Conservation (phyloP, 2,888 invertebrate species). For the Lithosia quadra region DNA sequence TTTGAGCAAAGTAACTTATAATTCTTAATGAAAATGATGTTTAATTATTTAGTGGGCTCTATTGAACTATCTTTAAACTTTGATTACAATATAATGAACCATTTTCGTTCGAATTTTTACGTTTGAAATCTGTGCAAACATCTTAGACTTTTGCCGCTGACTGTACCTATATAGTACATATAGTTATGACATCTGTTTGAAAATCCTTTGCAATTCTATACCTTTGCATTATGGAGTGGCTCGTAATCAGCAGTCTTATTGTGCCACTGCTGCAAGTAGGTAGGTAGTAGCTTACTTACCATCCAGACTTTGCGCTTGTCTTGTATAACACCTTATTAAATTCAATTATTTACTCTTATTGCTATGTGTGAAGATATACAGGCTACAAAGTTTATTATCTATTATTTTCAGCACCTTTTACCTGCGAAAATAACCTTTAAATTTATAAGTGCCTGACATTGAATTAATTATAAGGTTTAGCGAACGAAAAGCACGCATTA, state of each 20-base stretch:
- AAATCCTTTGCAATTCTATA: too few relatives aligned
- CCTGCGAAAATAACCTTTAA: not conserved
- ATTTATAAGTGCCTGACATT: conserved; percentile 9
- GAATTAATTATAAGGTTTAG: conserved; percentile 8
- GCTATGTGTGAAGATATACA: not conserved
- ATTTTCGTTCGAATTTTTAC: too few relatives aligned
- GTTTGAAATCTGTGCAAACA: too few relatives aligned
- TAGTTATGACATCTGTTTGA: not conserved
- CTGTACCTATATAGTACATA: too few relatives aligned
- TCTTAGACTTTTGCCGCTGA: too few relatives aligned
- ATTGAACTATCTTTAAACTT: too few relatives aligned
- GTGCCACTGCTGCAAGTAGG: not conserved
- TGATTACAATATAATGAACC: too few relatives aligned
- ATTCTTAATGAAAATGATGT: too few relatives aligned
- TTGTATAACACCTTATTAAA: not conserved
- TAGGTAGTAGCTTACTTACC: not conserved
- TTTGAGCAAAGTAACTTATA: too few relatives aligned
- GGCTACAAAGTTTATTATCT: not conserved
- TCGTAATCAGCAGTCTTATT: not conserved
- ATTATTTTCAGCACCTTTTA: conserved; percentile 9
- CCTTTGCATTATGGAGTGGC: too few relatives aligned
- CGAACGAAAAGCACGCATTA: not conserved
- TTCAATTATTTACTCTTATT: not conserved
- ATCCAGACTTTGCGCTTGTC: not conserved
- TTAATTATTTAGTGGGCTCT: too few relatives aligned